A percentile compares a stretch with the other conserved stretches of the same genome.
These are phyloP conservation scores for Chiloscyllium plagiosum DNA, from an alignment of 2,113 vertebrate species.

Conservation along the genomic window DNA sequence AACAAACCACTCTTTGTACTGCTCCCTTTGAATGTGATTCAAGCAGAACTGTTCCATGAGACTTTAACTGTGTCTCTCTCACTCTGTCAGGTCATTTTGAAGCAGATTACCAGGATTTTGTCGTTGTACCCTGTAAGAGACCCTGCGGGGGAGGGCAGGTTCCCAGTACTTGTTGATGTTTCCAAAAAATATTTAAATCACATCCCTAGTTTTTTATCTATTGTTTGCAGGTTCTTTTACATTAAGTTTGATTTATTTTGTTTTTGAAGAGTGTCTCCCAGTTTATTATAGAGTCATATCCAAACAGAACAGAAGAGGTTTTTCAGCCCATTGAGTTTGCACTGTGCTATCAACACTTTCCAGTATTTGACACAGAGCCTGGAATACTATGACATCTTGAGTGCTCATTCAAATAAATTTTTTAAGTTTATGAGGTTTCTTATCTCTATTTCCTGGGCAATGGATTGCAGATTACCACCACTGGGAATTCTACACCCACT, in stretches of 20 bases:
- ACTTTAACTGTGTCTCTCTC: background rate
- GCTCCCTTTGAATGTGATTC: background rate
- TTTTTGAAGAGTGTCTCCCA: background rate
- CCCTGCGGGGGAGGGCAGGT: background rate
- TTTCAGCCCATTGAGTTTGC: too few relatives aligned
- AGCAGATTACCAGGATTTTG: background rate
- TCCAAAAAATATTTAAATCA: background rate
- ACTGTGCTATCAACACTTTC: too few relatives aligned
- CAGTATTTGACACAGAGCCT: too few relatives aligned
- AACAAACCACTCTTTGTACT: slow-evolving; percentile 13
- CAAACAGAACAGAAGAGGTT: too few relatives aligned
- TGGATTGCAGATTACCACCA: too few relatives aligned
- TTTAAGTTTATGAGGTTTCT: too few relatives aligned
- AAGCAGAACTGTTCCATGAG: background rate
- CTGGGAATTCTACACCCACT: too few relatives aligned
- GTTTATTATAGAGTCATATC: background rate
- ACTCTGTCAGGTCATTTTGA: background rate
- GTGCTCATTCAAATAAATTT: too few relatives aligned
- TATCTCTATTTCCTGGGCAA: too few relatives aligned
- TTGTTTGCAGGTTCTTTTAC: background rate
- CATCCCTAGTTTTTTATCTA: background rate
- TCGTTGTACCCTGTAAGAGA: background rate
- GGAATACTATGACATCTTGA: too few relatives aligned
- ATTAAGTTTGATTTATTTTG: background rate
- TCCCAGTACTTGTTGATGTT: background rate